Conservation (phyloP, 1,140 invertebrate species). For the Sitobion miscanthi region DNA sequence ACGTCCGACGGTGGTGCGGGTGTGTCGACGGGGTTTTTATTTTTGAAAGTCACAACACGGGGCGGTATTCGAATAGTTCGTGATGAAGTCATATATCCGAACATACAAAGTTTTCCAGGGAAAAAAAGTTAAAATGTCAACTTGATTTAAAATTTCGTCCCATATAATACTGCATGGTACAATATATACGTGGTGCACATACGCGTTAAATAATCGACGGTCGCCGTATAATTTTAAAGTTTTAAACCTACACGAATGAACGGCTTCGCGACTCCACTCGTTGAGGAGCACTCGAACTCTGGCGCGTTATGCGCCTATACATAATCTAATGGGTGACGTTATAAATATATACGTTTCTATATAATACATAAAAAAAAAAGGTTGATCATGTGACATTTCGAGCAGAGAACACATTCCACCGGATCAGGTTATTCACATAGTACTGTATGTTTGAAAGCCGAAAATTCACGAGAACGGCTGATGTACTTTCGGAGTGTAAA, state of each 20-base stretch:
- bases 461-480: background rate
- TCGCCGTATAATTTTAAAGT: background rate
- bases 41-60: background rate
- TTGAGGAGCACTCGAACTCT: background rate
- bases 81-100: background rate
- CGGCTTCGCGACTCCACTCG: background rate
- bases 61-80: background rate
- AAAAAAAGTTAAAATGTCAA: background rate
- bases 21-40: background rate
- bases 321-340: background rate
- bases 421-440: background rate
- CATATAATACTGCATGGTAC: background rate
- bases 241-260: background rate
- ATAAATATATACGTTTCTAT: background rate
- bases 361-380: background rate
- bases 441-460: background rate
- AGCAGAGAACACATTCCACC: background rate
- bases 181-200: background rate
- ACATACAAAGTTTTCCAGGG: background rate
- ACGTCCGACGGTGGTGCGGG: background rate
- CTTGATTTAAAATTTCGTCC: background rate
- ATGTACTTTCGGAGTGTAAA: background rate
- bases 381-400: background rate
- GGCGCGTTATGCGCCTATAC: too few relatives aligned
- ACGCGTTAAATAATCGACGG: background rate